Percentiles rank a stretch among this genome's conserved stretches.
Evolutionary conservation across 2,113 vertebrate species (phyloP).

Genomic region (Spermophilus dauricus): DNA sequence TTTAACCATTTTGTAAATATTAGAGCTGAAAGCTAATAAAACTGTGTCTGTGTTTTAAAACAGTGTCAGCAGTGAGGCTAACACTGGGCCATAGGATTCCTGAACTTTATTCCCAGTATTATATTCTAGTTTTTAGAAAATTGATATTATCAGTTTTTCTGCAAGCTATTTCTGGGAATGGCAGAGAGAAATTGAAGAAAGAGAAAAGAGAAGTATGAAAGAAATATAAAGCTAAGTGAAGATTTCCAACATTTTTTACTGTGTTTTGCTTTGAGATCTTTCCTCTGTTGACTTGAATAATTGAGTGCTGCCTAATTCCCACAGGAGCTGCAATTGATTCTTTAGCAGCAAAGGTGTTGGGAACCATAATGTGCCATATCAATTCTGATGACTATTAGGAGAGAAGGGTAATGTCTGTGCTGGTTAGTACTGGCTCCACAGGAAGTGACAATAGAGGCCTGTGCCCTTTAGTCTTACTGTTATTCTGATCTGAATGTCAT

Average conservation of each 20-base stretch:
- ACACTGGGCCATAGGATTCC: not conserved
- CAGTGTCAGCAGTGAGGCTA: not conserved
- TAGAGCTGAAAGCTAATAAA: not conserved
- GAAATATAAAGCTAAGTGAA: not conserved
- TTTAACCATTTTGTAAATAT: conserved; percentile 46
- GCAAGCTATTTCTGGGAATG: not conserved
- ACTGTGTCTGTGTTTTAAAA: not conserved
- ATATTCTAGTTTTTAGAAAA: not conserved
- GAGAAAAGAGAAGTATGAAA: not conserved
- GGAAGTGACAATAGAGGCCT: not conserved
- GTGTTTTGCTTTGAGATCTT: conserved; percentile 6
- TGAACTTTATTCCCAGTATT: conserved; percentile 13
- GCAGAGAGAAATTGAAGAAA: not conserved
- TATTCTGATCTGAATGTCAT: conserved; percentile 61
- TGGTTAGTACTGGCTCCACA: not conserved
- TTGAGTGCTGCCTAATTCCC: not conserved
- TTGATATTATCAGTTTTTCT: not conserved
- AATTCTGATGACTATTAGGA: conserved; percentile 49
- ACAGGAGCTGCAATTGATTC: conserved; percentile 27
- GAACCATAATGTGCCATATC: not conserved
- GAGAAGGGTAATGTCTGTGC: not conserved
- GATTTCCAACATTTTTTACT: not conserved
- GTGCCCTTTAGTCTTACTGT: conserved; percentile 36
- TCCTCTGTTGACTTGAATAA: conserved; percentile 2
- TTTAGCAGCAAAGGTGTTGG: conserved; percentile 37